Evolutionary conservation across 2,113 vertebrate genomes (phyloP).

Genomic region (Spheniscus mendiculus): DNA sequence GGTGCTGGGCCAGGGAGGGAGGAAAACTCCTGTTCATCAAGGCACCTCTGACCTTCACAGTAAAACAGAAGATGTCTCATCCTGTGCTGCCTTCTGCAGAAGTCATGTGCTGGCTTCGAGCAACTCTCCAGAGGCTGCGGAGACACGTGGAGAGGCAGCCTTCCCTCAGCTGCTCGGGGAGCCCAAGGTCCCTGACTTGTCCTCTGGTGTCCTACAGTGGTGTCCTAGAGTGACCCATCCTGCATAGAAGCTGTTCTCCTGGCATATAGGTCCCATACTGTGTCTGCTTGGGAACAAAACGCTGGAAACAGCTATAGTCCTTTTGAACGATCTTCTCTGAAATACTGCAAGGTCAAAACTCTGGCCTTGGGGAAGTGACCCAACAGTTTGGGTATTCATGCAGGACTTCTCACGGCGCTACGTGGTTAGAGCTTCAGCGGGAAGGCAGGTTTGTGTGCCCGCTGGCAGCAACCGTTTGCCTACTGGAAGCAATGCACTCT

Average conservation of each 20-base stretch:
- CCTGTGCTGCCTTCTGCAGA: slow-evolving; percentile 22
- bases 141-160: neutral
- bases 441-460: neutral
- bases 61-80: neutral
- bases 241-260: neutral
- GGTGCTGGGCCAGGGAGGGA: neutral
- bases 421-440: rapidly evolving
- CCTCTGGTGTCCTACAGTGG: neutral
- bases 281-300: neutral
- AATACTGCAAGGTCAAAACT: neutral
- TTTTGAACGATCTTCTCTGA: neutral
- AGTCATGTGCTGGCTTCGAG: neutral
- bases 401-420: neutral
- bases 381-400: neutral
- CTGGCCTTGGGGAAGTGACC: neutral
- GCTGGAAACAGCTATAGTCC: neutral
- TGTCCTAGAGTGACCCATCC: neutral
- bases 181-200: neutral
- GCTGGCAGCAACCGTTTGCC: neutral
- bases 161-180: rapidly evolving
- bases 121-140: neutral
- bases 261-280: rapidly evolving
- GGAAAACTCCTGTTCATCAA: neutral
- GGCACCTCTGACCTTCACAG: neutral
- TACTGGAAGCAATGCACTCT: neutral